Base-by-base conservation (phyloP, 2,888 invertebrate species). In the Drosophila nigricruria region DNA sequence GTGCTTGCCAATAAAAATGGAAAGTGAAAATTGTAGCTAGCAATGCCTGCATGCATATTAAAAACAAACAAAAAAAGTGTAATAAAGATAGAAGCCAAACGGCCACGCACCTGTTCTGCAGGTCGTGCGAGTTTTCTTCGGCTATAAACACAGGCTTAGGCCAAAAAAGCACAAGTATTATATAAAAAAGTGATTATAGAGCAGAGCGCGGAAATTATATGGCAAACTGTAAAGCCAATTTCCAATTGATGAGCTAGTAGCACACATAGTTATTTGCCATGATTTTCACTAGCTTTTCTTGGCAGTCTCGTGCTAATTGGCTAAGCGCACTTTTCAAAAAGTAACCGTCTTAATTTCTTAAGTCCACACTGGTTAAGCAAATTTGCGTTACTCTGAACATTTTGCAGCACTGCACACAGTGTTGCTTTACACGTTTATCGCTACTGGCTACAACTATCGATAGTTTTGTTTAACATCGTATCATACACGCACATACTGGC, bases 1-100 rank as follows among this genome's bases (percentile, higher is more conserved):
- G 47, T 42, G 73, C 57, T 45, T 82, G 82, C 82, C 86, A 87
- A 87, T 87, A 90, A 87, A 86, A 87, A 87, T 88, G 86, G 86
- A 87, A 87, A 87, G 86, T 87, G 86, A 87, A 87, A 87, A 89
- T 87, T 86, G 89, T 73, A 75, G 81, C 70, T 82, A n/a, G 86
- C 87, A 79, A 49, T 59, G 77, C 70, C 67, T 77, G 56, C 49
- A 49, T 88, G 90, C 90, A 89, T 88, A 88, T 89, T 88, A 86
- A 89, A 85, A 73, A 50, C 47, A 49, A 65, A 70, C 47, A n/a
- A 66, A 67, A 60, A 65, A 61, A 68, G 72, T 69, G 75, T 86
- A 81, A 86, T 86, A 86, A 88, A 71, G 64, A 73, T 89, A 84
- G 84, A 84, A 89, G 88, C 68, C 58, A 52, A 64, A 58, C 53